These are phyloP conservation scores for Chesias legatella DNA, from an alignment of 2,888 invertebrate genomes.

Conservation along the genomic window DNA sequence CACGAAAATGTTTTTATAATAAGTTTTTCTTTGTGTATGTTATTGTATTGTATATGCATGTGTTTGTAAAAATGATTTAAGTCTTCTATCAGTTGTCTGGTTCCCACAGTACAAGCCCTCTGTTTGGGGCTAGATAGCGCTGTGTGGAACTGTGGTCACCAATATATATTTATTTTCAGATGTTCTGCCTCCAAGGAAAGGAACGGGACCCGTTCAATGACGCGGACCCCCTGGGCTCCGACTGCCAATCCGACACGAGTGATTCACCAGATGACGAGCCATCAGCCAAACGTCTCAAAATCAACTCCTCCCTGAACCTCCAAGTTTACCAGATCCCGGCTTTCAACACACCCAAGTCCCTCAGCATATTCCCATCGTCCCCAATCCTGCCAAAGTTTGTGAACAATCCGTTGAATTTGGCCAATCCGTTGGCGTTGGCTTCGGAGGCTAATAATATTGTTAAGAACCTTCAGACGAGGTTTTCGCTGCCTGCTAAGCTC, in stretches of 20 bases:
- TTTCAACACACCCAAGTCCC: conserved; percentile 55
- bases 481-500: conserved; percentile 62
- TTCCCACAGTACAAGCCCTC: too few species aligned
- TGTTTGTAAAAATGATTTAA: too few species aligned
- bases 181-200: conserved; percentile 71
- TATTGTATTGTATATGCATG: too few species aligned
- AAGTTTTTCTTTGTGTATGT: too few species aligned
- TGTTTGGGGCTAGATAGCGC: too few species aligned
- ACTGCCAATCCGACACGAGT: conserved; percentile 54
- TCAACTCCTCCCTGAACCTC: conserved; percentile 56
- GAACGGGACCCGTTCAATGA: conserved; percentile 46
- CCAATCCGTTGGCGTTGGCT: conserved; percentile 59
- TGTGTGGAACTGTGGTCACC: too few species aligned
- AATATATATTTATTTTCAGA: too few species aligned
- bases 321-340: conserved; percentile 72
- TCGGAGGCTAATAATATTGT: conserved; percentile 54
- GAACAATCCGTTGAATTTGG: conserved; percentile 66
- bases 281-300: conserved; percentile 54
- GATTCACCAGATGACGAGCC: conserved; percentile 55
- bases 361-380: conserved; percentile 57
- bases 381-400: conserved; percentile 62
- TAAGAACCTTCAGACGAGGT: conserved; percentile 54
- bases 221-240: conserved; percentile 50
- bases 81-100: too few species aligned
- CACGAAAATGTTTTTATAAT: too few species aligned